phyloP scores from a whole-genome alignment of 1,140 invertebrate genomes.

The Charaxes varanes region DNA sequence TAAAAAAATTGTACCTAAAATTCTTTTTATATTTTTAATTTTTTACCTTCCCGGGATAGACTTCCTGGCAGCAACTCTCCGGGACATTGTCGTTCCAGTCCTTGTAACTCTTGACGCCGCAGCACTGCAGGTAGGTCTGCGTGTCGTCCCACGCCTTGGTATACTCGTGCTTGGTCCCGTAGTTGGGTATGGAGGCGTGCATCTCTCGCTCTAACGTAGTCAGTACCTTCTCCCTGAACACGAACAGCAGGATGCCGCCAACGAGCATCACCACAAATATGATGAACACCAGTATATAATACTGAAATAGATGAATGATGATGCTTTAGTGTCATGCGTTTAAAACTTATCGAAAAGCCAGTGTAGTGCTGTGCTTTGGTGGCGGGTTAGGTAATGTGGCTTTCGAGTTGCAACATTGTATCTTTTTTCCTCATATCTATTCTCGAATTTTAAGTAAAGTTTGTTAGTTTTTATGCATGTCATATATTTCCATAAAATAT shows the following conservation, averaged over 20 bases:
- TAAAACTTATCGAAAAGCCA: background rate
- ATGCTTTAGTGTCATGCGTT: background rate
- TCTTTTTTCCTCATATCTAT: no score
- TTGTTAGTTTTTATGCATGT: no score
- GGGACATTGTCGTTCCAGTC: constrained; percentile 87
- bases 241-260: constrained; percentile 91
- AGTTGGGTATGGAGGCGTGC: constrained; percentile 82
- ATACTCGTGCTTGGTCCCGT: constrained; percentile 79
- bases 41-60: constrained; percentile 75
- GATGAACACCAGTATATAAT: constrained; percentile 89
- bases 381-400: no score
- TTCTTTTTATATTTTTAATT: constrained; percentile 4
- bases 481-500: no score
- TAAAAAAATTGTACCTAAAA: no score
- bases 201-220: constrained; percentile 84
- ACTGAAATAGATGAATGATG: constrained; percentile 75
- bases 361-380: no score
- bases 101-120: constrained; percentile 82
- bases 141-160: constrained; percentile 89
- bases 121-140: constrained; percentile 87
- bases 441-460: no score
- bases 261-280: constrained; percentile 91
- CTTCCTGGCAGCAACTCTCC: constrained; percentile 85
- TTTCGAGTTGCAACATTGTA: no score
- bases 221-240: constrained; percentile 87